These are phyloP conservation scores for Hypercompe scribonia DNA, from an alignment of 2,888 invertebrate genomes.

Conservation along the genomic window DNA sequence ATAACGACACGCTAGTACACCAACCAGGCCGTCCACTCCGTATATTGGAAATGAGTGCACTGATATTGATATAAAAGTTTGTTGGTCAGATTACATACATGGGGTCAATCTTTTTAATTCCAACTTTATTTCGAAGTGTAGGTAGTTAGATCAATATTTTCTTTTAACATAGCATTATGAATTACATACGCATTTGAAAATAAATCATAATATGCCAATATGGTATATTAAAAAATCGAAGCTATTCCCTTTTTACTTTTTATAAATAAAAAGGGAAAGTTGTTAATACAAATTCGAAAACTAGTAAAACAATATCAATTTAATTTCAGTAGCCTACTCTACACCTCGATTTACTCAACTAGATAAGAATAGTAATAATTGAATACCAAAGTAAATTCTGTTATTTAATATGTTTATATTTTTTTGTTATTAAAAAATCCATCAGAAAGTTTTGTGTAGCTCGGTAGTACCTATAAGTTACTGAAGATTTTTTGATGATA, in stretches of 20 bases:
- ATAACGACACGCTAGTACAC: constrained; percentile 50
- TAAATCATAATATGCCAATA: too few relatives aligned
- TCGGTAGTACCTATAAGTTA: too few relatives aligned
- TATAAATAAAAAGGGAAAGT: too few relatives aligned
- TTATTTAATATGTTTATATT: too few relatives aligned
- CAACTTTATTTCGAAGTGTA: background rate
- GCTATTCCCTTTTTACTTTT: too few relatives aligned
- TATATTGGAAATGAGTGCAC: constrained; percentile 25
- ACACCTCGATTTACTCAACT: background rate
- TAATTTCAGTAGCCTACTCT: background rate
- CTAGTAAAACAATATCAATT: background rate
- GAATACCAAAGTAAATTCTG: too few relatives aligned
- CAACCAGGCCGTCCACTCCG: constrained; percentile 37
- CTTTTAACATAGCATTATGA: background rate
- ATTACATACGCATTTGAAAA: background rate
- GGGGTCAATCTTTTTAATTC: background rate
- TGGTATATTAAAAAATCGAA: too few relatives aligned
- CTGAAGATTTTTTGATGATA: too few relatives aligned
- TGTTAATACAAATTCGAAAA: too few relatives aligned
- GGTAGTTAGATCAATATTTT: background rate
- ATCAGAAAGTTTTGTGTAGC: too few relatives aligned
- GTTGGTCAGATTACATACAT: background rate
- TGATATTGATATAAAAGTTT: background rate
- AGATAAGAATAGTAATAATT: too few relatives aligned
- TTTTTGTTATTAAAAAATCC: too few relatives aligned